Percentiles rank a stretch among this genome's conserved stretches.
phyloP scores from a whole-genome alignment of 2,797 vertebrate genomes.

The Pipistrellus kuhlii region DNA sequence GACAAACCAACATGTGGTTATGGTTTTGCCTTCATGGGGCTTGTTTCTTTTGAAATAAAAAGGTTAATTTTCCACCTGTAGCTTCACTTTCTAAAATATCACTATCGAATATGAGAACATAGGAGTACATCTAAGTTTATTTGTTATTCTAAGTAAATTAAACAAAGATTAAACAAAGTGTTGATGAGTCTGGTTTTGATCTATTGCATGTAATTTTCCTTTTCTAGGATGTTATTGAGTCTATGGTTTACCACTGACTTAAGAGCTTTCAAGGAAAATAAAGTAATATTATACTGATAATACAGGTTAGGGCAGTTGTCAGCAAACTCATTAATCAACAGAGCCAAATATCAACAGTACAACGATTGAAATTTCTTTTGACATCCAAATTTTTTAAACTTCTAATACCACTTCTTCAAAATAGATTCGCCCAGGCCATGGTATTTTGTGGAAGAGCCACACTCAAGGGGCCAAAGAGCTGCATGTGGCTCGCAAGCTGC shows the following conservation, averaged over 20 bases:
- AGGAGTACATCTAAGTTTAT: neutral
- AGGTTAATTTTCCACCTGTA: neutral
- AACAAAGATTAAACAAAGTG: neutral
- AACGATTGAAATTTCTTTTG: no score
- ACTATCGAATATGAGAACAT: neutral
- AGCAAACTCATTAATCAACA: no score
- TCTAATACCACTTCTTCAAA: no score
- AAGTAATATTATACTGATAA: neutral
- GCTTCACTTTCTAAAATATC: neutral
- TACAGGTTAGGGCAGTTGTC: no score
- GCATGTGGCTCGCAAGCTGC: no score
- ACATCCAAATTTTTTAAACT: no score
- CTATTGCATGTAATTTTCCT: neutral
- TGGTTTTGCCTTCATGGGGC: neutral
- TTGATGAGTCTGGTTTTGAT: neutral
- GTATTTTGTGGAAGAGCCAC: no score
- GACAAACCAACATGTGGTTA: neutral
- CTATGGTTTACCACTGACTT: neutral
- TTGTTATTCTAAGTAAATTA: neutral
- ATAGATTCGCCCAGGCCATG: no score
- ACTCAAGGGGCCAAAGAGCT: no score
- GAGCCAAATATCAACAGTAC: no score
- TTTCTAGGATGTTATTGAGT: neutral
- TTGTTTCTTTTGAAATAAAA: slow-evolving; percentile 22
- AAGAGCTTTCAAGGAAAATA: neutral